Evolutionary conservation across 1,140 invertebrate species (phyloP).

Genomic region (Drosophila willistoni): DNA sequence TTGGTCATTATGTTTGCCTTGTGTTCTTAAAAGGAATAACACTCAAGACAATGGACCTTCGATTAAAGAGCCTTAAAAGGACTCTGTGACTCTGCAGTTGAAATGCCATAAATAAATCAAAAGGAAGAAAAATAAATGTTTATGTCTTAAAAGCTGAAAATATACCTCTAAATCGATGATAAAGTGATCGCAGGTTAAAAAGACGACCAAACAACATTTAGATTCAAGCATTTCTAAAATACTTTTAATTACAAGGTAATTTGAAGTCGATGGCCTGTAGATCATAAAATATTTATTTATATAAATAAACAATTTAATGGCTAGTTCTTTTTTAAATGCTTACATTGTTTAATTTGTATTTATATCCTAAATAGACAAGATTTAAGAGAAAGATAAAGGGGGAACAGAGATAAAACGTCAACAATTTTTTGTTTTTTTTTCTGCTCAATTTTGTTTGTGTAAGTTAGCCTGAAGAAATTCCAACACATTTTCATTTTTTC

Average conservation of each 20-base stretch:
- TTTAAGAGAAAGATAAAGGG: neutral
- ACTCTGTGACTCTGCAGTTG: too few species aligned
- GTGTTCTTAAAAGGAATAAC: too few species aligned
- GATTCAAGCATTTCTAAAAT: too few species aligned
- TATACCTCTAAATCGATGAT: too few species aligned
- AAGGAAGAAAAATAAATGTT: too few species aligned
- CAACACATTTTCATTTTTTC: neutral
- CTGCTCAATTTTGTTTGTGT: neutral
- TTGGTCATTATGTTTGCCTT: too few species aligned
- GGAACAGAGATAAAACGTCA: neutral
- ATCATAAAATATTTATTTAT: neutral
- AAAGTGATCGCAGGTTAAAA: too few species aligned
- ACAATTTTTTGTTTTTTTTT: neutral
- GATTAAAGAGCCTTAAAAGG: too few species aligned
- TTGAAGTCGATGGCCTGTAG: neutral
- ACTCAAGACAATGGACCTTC: too few species aligned
- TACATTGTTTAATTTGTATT: slow-evolving; percentile 7
- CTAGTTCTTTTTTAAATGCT: neutral
- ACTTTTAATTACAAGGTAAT: neutral
- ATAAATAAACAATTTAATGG: slow-evolving; percentile 7
- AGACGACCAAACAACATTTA: too few species aligned
- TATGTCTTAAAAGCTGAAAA: too few species aligned
- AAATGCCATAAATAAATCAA: too few species aligned
- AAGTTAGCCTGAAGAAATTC: neutral
- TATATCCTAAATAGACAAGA: neutral